Base-by-base conservation (phyloP, 2,797 vertebrate genomes). In the Dromococcyx pavoninus region DNA sequence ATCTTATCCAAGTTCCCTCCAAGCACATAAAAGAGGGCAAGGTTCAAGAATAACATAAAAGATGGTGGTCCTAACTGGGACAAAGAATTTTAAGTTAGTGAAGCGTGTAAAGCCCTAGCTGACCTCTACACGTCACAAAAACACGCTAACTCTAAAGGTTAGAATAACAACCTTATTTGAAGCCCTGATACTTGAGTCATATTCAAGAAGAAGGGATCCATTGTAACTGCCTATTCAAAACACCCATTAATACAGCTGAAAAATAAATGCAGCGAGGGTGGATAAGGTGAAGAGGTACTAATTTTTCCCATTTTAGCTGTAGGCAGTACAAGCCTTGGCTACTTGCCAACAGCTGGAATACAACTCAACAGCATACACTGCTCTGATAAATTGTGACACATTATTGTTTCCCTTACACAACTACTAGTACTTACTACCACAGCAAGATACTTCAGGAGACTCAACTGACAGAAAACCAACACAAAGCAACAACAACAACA, bases 131-230 rank as follows among this genome's bases (percentile, higher is more conserved):
- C 48, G 95, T 79, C 51, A 91, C 61, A 74, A 43, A 86, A 93
- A 95, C 43, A 83, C 44, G 75, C 12, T 56, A 91, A 84, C 46
- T 92, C 70, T 75, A 88, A 95, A 91, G 78, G 81, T 91, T 91
- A 95, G 65, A 94, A 46, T 24, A 91, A 95, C 62, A 86, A 74
- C 18, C 73, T 91, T 58, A 32, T 79, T 51, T 53, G 46, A 93
- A 88, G 72, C 72, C 43, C 28, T 60, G 25, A 81, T 62, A 83
- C 43, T 80, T 58, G 27, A 93, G 66, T 64, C 81, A 88, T 44
- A 88, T 8, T 92, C 50, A 91, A 86, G 75, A 89, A 70, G 54
- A 94, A 93, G 54, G 53, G 43, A 88, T 53, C 39, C 62, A 92
- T 82, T 93, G 35, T 93, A 92, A 89, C 24, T 27, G 15, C 46